Evolutionary conservation across 1,140 invertebrate genomes (phyloP).

Genomic region (Centruroides vittatus): DNA sequence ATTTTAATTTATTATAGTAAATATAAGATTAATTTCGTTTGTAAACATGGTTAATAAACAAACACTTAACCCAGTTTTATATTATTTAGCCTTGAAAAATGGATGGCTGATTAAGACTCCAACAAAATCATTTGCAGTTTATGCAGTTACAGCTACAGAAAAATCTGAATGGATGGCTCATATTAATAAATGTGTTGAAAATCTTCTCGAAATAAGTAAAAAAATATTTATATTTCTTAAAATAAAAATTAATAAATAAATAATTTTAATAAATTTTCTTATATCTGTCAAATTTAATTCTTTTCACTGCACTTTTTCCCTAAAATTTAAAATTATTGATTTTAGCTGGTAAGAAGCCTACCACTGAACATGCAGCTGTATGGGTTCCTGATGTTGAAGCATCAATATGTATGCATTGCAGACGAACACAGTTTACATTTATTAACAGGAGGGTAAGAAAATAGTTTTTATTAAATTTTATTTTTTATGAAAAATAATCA

Average conservation of each 20-base stretch:
- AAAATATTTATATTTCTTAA: too few relatives aligned
- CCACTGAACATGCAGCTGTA: constrained; percentile 82
- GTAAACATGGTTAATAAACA: too few relatives aligned
- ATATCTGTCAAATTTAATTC: too few relatives aligned
- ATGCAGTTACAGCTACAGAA: constrained; percentile 90
- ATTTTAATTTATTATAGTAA: too few relatives aligned
- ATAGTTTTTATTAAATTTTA: too few relatives aligned
- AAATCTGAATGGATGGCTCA: constrained; percentile 99
- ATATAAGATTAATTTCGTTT: too few relatives aligned
- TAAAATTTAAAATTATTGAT: too few relatives aligned
- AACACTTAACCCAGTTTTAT: too few relatives aligned
- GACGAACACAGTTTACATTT: constrained; percentile 88
- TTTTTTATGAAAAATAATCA: too few relatives aligned
- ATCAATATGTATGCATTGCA: constrained; percentile 89
- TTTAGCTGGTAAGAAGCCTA: constrained; percentile 78
- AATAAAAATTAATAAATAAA: too few relatives aligned
- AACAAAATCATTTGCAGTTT: constrained; percentile 98
- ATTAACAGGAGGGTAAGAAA: constrained; percentile 75
- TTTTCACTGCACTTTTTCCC: too few relatives aligned
- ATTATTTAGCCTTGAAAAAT: constrained; percentile 62
- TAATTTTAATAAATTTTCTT: too few relatives aligned
- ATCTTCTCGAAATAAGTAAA: constrained; percentile 76
- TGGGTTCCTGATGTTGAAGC: constrained; percentile 98
- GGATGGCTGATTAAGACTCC: constrained; percentile 97
- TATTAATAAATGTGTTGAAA: constrained; percentile 95